Base-by-base conservation (phyloP, 2,888 invertebrate species). In the Fissipunctia ypsillon region DNA sequence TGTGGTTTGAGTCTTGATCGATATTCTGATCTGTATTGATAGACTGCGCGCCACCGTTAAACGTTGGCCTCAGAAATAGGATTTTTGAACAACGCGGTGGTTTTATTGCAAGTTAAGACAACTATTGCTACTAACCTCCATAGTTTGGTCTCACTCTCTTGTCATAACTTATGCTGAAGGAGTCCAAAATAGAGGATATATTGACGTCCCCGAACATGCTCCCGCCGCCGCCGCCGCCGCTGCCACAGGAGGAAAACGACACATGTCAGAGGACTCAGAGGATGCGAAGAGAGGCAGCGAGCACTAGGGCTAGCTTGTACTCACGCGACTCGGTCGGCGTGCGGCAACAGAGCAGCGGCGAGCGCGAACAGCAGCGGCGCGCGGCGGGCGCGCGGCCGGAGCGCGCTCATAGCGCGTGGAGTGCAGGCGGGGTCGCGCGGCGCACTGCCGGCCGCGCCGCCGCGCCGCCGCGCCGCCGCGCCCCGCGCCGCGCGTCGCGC, bases 121-220 rank as follows among this genome's bases (percentile, higher is more conserved):
- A 60, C 9, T 50, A 50, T 57, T 19, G 52, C 41, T 76, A 90
- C 93, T 90, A 83, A 99, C 99, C 98, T 98, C 99, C 99, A 96
- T 99, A 99, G 97, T 99, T 99, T 94, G 99, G 99, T 97, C 99
- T 98, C 97, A 99, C 98, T 97, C 99, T 98, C 97, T 99, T 99
- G 97, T 99, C 99, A 96, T 99, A 99, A 96, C 98, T 98, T 96
- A 98, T 97, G 96, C 98, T 98, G 97, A 98, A 98, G 93, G 98
- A 98, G 96, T 98, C 98, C 96, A 98, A 97, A 94, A 98, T 98
- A 94, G 98, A 98, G 92, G 98, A 98, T 96, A 98, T 98, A 97
- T 98, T 98, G 93, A 98, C 98, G 95, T 98, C 98, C 90, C 98
- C 98, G 95, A 98, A 96, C 97, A 98, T 98, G 96, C 91, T 87